Conservation (phyloP, 2,113 vertebrate genomes). For the Arvicanthis niloticus region DNA sequence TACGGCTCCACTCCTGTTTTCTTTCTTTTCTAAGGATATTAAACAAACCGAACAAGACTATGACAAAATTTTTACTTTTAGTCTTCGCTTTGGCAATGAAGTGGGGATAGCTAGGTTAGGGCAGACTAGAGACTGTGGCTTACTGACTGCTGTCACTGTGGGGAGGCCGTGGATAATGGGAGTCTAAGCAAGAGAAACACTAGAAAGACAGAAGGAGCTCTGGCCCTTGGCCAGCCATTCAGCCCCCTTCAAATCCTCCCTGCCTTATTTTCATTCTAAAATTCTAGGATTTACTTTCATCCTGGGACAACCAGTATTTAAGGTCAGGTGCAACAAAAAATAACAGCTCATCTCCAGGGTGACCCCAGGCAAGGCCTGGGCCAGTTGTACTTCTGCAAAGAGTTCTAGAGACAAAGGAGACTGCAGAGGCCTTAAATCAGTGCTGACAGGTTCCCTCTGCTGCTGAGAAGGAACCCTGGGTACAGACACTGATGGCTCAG, state of each 20-base stretch:
- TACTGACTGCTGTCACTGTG: background rate
- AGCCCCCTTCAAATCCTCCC: background rate
- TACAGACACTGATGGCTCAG: background rate
- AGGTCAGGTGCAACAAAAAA: conserved; percentile 75
- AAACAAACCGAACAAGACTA: background rate
- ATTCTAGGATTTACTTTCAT: conserved; percentile 56
- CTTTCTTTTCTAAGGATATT: conserved; percentile 20
- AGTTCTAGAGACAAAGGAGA: conserved; percentile 48
- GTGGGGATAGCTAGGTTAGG: background rate
- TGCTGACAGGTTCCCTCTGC: conserved; percentile 47
- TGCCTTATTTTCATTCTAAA: conserved; percentile 50
- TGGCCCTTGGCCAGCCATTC: background rate
- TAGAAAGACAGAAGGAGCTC: background rate
- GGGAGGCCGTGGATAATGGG: background rate
- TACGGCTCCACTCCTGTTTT: background rate
- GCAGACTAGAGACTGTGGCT: background rate
- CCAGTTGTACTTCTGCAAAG: conserved; percentile 28
- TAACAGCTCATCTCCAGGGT: conserved; percentile 51
- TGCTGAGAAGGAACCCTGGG: conserved; percentile 37
- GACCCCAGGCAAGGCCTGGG: conserved; percentile 27
- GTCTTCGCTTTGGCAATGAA: background rate
- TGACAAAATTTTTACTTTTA: conserved; percentile 20
- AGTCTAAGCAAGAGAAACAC: background rate
- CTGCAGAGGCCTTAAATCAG: conserved; percentile 62
- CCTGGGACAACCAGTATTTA: conserved; percentile 51